Evolutionary conservation across 2,888 invertebrate species (phyloP), one percentile per base, ranked within the genome.

Genomic region (Aporophyla nigra): DNA sequence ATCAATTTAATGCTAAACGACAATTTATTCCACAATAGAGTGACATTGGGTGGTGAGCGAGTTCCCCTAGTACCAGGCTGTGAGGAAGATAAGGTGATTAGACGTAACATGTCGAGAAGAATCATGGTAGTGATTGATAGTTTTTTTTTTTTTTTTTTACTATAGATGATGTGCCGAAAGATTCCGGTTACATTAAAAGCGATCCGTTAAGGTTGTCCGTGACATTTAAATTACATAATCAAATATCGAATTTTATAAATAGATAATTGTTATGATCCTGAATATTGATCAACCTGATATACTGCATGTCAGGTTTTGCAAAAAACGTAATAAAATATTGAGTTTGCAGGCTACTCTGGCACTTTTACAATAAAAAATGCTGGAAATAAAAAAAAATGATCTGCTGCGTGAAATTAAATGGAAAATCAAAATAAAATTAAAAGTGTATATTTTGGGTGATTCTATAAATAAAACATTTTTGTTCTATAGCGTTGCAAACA

Each of bases 41-140:
- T 56, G 21, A 65, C 56, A 78, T 59, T 19, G 56, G 62, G 49
- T 40, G 21, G 59, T 61, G 58, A 67, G 59, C 72, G 59, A 82
- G 79, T 70, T 81, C 74, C 82, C 77, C 61, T 68, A 72, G 83
- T 88, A 85, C 54, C 14, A 62, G 80, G 54, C 69, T 65, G 59
- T 49, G 71, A 75, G 83, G 82, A 76, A 87, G 91, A 91, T 92
- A 89, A 89, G 88, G 88, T 90, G 91, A 93, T 93, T 93, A 92
- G 84, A 87, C 82, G 82, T 84, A 87, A 90, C 88, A 92, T 90
- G 92, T 91, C 89, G 89, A 91, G 89, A 93, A 92, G 92, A 93
- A 91, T 93, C 90, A 93, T 93, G 85, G 86, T 80, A 43, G 84
- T 85, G 91, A 92, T 90, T 90, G 86, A 85, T 80, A 87, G 87